These are phyloP conservation scores for Oreochromis grahami DNA, from an alignment of 2,797 vertebrate genomes.

Conservation along the genomic window DNA sequence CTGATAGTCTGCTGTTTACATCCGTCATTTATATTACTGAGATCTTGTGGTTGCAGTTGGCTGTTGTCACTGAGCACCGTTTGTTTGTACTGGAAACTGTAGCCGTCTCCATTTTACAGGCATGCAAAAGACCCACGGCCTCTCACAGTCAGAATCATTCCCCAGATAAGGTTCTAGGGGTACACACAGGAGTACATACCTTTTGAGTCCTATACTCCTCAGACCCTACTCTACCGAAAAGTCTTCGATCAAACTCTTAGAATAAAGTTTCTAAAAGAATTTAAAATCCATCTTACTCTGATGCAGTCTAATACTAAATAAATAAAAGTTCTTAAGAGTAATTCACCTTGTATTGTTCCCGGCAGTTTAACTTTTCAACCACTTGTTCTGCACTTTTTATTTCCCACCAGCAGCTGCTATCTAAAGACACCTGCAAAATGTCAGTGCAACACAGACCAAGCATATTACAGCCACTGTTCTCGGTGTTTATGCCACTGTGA, in stretches of 20 bases:
- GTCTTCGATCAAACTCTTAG: not conserved
- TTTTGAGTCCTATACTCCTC: not conserved
- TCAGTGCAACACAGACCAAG: not conserved
- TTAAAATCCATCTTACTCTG: not conserved
- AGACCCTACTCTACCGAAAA: not conserved
- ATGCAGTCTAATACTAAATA: not conserved
- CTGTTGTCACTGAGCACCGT: not conserved
- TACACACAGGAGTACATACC: not conserved
- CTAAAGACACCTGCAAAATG: not conserved
- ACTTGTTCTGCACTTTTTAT: not conserved
- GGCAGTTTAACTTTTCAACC: not conserved
- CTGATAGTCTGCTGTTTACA: not conserved
- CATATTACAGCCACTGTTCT: not conserved
- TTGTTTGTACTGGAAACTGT: not conserved
- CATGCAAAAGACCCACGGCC: not conserved
- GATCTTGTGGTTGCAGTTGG: not conserved
- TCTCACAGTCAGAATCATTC: not conserved
- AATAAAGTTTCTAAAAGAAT: not conserved
- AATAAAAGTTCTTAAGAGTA: not conserved
- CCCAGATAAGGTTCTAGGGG: not conserved
- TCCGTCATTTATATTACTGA: not conserved
- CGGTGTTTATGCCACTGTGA: not conserved
- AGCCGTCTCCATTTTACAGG: not conserved
- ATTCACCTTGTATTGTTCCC: not conserved
- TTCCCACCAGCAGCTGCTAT: not conserved